A percentile compares a stretch with the other conserved stretches of the same genome.
Conservation (phyloP, 1,140 invertebrate species). For the Drosophila tani region DNA sequence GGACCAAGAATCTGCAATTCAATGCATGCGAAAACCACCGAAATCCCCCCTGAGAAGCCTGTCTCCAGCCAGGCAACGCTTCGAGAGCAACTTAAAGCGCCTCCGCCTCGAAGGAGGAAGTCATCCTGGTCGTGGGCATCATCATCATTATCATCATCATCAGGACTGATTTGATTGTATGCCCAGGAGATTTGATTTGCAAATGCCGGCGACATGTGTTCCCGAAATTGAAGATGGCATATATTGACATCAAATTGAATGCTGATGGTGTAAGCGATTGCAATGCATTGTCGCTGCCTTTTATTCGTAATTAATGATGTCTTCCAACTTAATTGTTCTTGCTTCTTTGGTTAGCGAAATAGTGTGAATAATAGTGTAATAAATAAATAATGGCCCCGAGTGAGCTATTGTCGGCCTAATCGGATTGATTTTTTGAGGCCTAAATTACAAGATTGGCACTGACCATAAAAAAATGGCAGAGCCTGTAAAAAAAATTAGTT, state of each 20-base stretch:
- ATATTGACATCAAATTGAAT: constrained; percentile 48
- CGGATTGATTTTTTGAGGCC: background rate
- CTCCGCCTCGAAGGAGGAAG: constrained; percentile 23
- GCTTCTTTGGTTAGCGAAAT: constrained; percentile 3
- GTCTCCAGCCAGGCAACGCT: background rate
- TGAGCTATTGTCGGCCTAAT: background rate
- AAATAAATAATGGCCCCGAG: constrained; percentile 10
- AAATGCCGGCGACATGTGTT: constrained; percentile 52
- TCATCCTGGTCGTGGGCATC: constrained; percentile 29
- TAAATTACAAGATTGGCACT: background rate
- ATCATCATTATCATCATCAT: constrained; percentile 34
- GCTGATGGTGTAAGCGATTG: constrained; percentile 26
- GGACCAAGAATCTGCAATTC: constrained; percentile 74
- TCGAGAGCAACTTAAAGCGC: constrained; percentile 48
- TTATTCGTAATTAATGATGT: constrained; percentile 32
- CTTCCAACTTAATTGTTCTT: constrained; percentile 20
- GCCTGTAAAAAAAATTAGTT: background rate
- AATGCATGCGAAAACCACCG: constrained; percentile 55
- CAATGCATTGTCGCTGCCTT: constrained; percentile 20
- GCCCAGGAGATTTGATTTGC: constrained; percentile 48
- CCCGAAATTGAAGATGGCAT: constrained; percentile 49
- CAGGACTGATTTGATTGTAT: constrained; percentile 67
- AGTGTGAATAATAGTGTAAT: constrained; percentile 2
- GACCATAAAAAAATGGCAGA: no score
- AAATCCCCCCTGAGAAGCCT: constrained; percentile 50